Evolutionary conservation across 2,797 vertebrate species (phyloP).

Genomic region (Sebastes baramenuke): DNA sequence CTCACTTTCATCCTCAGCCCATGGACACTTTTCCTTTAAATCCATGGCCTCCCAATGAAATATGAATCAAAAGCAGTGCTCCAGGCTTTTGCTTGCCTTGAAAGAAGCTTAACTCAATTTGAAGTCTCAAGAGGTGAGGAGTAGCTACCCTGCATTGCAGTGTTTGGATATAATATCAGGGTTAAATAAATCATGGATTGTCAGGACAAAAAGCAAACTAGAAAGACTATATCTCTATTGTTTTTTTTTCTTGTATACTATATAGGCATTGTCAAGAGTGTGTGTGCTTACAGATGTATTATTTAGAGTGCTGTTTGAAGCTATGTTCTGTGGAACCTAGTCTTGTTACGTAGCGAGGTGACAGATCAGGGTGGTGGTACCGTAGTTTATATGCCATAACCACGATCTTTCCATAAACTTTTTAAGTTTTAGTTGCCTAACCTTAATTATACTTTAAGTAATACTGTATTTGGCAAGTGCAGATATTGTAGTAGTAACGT

Average conservation of each 20-base stretch:
- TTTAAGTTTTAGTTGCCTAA: not conserved
- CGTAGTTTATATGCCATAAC: not conserved
- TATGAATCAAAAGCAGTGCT: conserved; percentile 57
- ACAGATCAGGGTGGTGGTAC: not conserved
- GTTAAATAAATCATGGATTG: conserved; percentile 35
- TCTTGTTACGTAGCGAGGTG: not conserved
- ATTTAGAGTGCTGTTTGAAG: not conserved
- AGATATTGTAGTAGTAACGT: not conserved
- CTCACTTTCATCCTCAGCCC: conserved; percentile 53
- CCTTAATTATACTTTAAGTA: not conserved
- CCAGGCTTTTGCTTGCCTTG: conserved; percentile 49
- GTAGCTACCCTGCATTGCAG: conserved; percentile 40
- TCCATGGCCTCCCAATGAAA: conserved; percentile 50
- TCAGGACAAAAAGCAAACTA: conserved; percentile 30
- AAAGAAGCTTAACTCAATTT: conserved; percentile 60
- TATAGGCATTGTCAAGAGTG: not conserved
- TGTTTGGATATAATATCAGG: conserved; percentile 39
- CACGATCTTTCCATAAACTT: not conserved
- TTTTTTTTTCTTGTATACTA: not conserved
- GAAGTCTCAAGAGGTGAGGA: conserved; percentile 37
- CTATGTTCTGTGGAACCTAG: not conserved
- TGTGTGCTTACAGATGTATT: not conserved
- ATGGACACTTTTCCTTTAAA: conserved; percentile 35
- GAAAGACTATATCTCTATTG: not conserved
- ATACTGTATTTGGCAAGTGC: not conserved